phyloP scores from a whole-genome alignment of 2,888 invertebrate species.

The Marasmarcha lunaedactyla region DNA sequence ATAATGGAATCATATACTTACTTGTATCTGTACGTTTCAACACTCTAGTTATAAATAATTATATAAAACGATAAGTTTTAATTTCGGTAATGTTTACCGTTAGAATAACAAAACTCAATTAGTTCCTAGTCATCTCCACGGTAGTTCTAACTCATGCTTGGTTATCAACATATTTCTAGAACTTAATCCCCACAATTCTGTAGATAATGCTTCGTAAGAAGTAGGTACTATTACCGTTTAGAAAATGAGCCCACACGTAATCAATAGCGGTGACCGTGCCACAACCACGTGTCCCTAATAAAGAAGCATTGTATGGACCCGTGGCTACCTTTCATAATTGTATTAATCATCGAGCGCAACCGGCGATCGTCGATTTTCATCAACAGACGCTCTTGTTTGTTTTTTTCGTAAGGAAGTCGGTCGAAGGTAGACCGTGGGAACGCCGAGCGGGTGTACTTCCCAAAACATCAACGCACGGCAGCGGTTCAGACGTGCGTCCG shows the following conservation, averaged over 20 bases:
- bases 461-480: constrained; percentile 71
- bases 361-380: constrained; percentile 70
- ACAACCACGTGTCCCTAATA: constrained; percentile 58
- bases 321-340: constrained; percentile 66
- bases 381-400: constrained; percentile 69
- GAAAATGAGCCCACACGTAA: neutral
- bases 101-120: too few species aligned
- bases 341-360: constrained; percentile 68
- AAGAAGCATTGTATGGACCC: constrained; percentile 52
- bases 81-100: too few species aligned
- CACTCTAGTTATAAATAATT: too few species aligned
- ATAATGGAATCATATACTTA: too few species aligned
- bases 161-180: too few species aligned
- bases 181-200: too few species aligned
- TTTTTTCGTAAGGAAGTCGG: constrained; percentile 70
- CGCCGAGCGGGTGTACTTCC: constrained; percentile 70
- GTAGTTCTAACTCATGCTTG: too few species aligned
- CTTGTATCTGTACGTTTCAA: too few species aligned
- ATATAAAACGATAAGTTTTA: too few species aligned
- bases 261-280: neutral
- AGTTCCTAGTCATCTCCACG: too few species aligned
- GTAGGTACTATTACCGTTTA: too few species aligned
- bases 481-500: constrained; percentile 61
- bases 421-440: constrained; percentile 71
- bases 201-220: too few species aligned